Base-by-base conservation (phyloP, 2,113 vertebrate species). In the Melanerpes formicivorus region DNA sequence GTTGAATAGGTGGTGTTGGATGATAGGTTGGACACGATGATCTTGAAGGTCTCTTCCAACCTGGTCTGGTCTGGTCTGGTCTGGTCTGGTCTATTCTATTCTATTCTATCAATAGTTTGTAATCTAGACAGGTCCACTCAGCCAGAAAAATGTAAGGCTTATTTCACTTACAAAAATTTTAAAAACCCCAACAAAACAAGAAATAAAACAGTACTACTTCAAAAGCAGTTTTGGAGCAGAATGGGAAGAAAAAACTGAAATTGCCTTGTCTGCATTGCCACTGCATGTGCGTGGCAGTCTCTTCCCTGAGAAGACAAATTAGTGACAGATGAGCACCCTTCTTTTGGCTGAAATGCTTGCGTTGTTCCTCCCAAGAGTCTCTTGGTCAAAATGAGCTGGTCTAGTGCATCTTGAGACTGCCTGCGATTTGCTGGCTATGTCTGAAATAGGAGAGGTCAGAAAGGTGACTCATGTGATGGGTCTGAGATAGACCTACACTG, bases 171-270 rank as follows among this genome's bases (percentile, higher is more conserved):
- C 16, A 50, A 19, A 3, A 13, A 8, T 1, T 22, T 22, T 40
- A 4, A 0, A 32, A 48, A 40, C 5, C 16, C 11, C 34, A 18
- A 14, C n/a, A 18, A 44, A 15, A 1, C 10, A 6, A 2, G 2
- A 34, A 32, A 25, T 52, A 23, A 5, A 1, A 3, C 7, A 56
- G 13, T 37, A 11, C 50, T 76, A 52, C 25, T 42, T 73, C 54
- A 63, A 29, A 71, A 67, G 54, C n/a, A 26, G 29, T 52, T 86
- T 56, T 77, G 60, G 56, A 54, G 32, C 34, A 30, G 13, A 16
- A 78, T 58, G 9, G 25, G 16, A 64, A 70, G 46, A 29, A 62
- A 27, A 66, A 37, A 21, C 16, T 64, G 6, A 55, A 73, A 40
- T 15, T 55, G 9, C 19, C 22, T 52, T 52, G 50, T 52, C 11